Evolutionary conservation across 2,113 vertebrate genomes (phyloP), one percentile per base, ranked within the genome.

Genomic region (Limnothrissa miodon): DNA sequence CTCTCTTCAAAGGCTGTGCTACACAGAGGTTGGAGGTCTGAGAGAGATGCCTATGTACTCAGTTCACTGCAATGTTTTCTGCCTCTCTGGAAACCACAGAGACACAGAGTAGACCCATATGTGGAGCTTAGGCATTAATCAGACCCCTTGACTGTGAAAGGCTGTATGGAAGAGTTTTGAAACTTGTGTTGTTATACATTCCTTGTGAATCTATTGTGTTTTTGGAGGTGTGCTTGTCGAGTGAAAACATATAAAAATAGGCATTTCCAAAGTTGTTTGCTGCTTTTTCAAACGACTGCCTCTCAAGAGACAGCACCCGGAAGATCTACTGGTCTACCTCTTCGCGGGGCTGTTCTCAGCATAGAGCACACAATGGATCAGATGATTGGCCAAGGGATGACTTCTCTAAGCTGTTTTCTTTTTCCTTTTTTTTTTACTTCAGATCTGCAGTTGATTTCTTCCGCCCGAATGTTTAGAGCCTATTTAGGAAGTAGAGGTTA

Each of bases 211-310:
- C 66, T 74, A 33, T 33, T 36, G 66, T 74, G 29, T 33, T 74
- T 36, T 36, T 83, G 82, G 89, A 92, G 91, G 92, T 94, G 94
- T 95, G 94, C 94, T 94, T 86, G 94, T 93, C 89, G 81, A 91
- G 66, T 74, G 66, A 74, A 74, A 74, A 91, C 90, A 89, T 90
- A 94, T 88, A 95, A 94, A 95, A 95, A 94, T 94, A 94, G 91
- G 92, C 85, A 87, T 93, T 90, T 93, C 92, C 81, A 70, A 85
- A 87, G 82, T 81, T 87, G 80, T 86, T 84, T 88, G 82, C 84
- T 88, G 85, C 83, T 88, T 81, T 88, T 84, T 83, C 21, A 11
- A 84, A 86, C 83, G 81, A 79, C 85, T 53, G 85, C 81, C 70
- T 87, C 88, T 82, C 84, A 59, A 85, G 83, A 86, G 81, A 29